Evolutionary conservation across 2,888 invertebrate species (phyloP), one percentile per base, ranked within the genome.

Genomic region (Apocheima hispidaria): DNA sequence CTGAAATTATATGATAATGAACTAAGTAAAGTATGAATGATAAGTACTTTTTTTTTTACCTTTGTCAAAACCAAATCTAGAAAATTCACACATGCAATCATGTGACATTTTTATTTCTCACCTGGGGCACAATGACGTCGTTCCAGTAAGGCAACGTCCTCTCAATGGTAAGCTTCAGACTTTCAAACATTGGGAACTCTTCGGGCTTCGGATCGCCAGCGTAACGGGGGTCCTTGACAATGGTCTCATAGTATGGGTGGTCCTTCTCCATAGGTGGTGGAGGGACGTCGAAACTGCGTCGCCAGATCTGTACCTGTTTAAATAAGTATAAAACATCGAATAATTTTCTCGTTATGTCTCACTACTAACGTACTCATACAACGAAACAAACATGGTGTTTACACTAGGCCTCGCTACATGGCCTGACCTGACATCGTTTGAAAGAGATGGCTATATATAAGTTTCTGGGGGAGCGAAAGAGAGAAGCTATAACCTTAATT

Each of bases 131-230:
- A 86, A 99, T 95, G 41, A 95, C 94, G 78, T 96, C 91, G 82
- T 97, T 96, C 96, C 98, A 98, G 79, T 96, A 97, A 0, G 98
- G 98, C 70, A 97, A 87, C 2, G 97, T 96, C 48, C 98, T 94
- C 64, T 95, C 95, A 83, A 97, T 96, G 2, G 97, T 97, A 50
- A 97, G 92, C 78, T 97, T 96, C 57, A 98, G 88, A 18, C 97
- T 97, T 84, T 98, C 98, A 68, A 94, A 95, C 93, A 94, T 95
- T 0, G 98, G 98, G 80, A 98, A 97, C 71, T 96, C 94, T 1
- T 95, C 95, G 0, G 93, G 88, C 66, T 96, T 96, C 4, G 96
- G 97, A 68, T 95, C 94, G 35, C 93, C 90, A 18, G 94, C 94
- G 72, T 97, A 97, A 57, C 96, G 94, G 0, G 95, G 92, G 82